Evolutionary conservation across 2,888 invertebrate species (phyloP).

Genomic region (Coenonympha arcania): DNA sequence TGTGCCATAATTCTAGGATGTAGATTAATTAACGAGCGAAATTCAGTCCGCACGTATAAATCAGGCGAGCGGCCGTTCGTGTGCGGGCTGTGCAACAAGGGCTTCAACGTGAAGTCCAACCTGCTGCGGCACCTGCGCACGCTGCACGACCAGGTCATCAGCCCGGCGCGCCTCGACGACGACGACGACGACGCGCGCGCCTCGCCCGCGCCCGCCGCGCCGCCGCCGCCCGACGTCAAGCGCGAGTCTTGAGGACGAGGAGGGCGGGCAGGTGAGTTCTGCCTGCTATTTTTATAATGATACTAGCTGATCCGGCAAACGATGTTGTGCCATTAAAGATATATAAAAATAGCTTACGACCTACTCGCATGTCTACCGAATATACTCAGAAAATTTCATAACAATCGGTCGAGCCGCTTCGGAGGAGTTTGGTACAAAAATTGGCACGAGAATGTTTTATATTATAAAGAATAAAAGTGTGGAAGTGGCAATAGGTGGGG

Average conservation of each 20-base stretch:
- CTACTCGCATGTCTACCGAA: too few relatives aligned
- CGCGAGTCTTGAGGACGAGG: conserved; percentile 64
- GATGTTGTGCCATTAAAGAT: too few relatives aligned
- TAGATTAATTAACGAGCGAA: not conserved
- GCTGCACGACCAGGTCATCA: conserved; percentile 79
- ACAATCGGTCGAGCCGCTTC: too few relatives aligned
- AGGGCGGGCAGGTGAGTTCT: conserved; percentile 55
- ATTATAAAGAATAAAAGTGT: too few relatives aligned
- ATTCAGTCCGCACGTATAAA: not conserved
- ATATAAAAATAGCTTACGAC: too few relatives aligned
- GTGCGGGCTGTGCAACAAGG: conserved; percentile 83
- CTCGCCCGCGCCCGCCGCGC: conserved; percentile 30
- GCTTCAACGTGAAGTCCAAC: conserved; percentile 86
- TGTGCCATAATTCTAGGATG: too few relatives aligned
- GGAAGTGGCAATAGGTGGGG: too few relatives aligned
- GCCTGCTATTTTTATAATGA: not conserved
- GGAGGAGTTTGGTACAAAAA: too few relatives aligned
- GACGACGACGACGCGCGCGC: conserved; percentile 30
- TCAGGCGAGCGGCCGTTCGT: conserved; percentile 80
- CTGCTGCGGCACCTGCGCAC: conserved; percentile 82
- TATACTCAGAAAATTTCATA: too few relatives aligned
- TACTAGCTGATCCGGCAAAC: too few relatives aligned
- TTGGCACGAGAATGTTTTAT: too few relatives aligned
- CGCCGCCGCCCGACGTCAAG: conserved; percentile 40
- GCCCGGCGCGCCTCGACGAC: conserved; percentile 43